Base-by-base conservation (phyloP, 1,140 invertebrate species). In the Caenorhabditis remanei region DNA sequence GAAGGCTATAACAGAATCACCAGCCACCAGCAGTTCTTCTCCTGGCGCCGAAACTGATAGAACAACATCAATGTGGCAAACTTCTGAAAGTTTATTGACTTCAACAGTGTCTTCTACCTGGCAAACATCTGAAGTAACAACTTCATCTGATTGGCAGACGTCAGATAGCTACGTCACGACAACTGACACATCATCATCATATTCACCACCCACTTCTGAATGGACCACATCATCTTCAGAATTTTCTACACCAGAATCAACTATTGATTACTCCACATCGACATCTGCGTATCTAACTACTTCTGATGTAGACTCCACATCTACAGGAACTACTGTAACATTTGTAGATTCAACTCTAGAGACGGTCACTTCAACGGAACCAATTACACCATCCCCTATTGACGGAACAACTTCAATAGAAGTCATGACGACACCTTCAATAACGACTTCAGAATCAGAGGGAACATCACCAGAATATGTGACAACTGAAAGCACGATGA, bases 291-390 rank as follows among this genome's bases (percentile, higher is more conserved):
- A 46, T 8, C 13, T 2, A 32, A 16, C 9, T 2, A 46, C 65
- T 19, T 46, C 65, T 46, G 19, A 8, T 11, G n/a, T 43, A 8
- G 46, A 79, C 5, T 40, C 14, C 8, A 79, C 71, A 8, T 21
- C 71, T 46, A 50, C 71, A 9, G 71, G 32, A 19, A 79, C 71
- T n/a, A 79, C 71, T 2, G 13, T 79, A 0, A 79, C 71, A 21
- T 79, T 79, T 43, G 71, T 79, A 1, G 71, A 79, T 14, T 79
- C 71, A 4, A 79, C 71, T 50, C 21, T 79, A 11, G 71, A 79
- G 14, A 50, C 71, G 0, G 14, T 79, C 3, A 79, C 71, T 7
- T 2, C 71, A 50, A 79, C 46, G 2, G 46, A 32, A 21, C 7
- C 46, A 24, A 13, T 46, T 5, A 79, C 71, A 8, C 11, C 71